phyloP scores from a whole-genome alignment of 2,113 vertebrate genomes.

The Actinemys pallida region DNA sequence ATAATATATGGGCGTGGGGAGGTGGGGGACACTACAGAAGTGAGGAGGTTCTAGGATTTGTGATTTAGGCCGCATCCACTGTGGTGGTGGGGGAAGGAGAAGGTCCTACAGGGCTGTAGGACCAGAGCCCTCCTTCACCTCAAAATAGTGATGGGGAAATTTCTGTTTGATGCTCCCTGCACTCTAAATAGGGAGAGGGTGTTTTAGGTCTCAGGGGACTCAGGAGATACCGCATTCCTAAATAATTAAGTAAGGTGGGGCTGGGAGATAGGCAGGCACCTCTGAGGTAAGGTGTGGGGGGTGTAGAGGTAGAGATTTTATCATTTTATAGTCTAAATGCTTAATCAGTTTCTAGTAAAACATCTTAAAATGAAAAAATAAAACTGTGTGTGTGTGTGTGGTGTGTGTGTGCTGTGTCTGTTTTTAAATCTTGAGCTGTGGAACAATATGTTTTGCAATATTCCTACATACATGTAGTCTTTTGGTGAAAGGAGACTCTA shows the following conservation, averaged over 20 bases:
- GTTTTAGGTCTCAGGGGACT: too few species aligned
- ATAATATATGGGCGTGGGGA: too few species aligned
- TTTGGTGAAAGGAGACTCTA: background rate
- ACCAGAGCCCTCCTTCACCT: background rate
- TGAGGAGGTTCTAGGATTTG: background rate
- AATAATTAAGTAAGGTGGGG: background rate
- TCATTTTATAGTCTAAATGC: background rate
- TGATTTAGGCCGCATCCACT: background rate
- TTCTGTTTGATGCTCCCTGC: background rate
- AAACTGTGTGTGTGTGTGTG: background rate
- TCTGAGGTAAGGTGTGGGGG: background rate
- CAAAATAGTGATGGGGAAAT: background rate
- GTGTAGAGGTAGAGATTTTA: fast-evolving
- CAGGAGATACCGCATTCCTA: background rate
- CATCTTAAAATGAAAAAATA: too few species aligned
- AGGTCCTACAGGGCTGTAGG: too few species aligned
- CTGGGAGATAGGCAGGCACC: background rate
- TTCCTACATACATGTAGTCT: fast-evolving
- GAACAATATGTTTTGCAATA: background rate
- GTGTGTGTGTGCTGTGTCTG: background rate
- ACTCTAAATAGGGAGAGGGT: too few species aligned
- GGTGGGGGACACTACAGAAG: too few species aligned
- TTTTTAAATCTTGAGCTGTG: background rate
- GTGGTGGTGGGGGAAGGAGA: background rate
- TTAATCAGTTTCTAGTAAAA: background rate